Base-by-base conservation (phyloP, 2,888 invertebrate species). In the Aphidoletes aphidimyza region DNA sequence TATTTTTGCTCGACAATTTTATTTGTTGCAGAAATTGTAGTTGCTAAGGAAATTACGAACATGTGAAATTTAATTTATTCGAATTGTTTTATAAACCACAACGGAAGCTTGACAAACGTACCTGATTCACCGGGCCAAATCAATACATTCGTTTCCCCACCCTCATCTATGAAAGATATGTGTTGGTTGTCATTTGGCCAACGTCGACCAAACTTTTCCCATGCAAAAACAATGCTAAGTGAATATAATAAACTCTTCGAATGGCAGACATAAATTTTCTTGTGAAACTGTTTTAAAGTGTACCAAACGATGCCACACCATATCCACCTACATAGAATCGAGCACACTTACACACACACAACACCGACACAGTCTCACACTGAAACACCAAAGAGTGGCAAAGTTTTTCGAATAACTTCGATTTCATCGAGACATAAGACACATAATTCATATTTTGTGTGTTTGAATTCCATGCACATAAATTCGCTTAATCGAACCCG, bases 401-500 rank as follows among this genome's bases (percentile, higher is more conserved):
- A 69, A 69, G 34, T 69, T 69, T 69, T 30, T 69, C 69, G 34
- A 30, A 30, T 69, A 69, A 69, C 30, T 69, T 69, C 30, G 30
- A 69, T 69, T 69, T 30, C 69, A 30, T 3, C n/a, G 2, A 54
- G 54, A 54, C 30, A 69, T 30, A 69, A 30, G 30, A 69, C 30
- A 69, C 69, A 69, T 30, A 69, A 69, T 69, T 69, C 69, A 69
- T 30, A 69, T 30, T 34, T 69, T 69, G 69, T n/a, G 69, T 30
- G 14, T 69, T 26, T 14, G 69, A 69, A 69, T 69, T 14, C 30
- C 30, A 69, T 54, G 22, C 69, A 54, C 54, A 54, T 54, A 54
- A 54, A 54, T 54, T 54, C 54, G 26, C 69, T 69, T 69, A 69
- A 69, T 69, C 69, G 69, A 69, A 69, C 30, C 69, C 69, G 30